Base-by-base conservation (phyloP, 2,797 vertebrate species). In the Erethizon dorsatum region DNA sequence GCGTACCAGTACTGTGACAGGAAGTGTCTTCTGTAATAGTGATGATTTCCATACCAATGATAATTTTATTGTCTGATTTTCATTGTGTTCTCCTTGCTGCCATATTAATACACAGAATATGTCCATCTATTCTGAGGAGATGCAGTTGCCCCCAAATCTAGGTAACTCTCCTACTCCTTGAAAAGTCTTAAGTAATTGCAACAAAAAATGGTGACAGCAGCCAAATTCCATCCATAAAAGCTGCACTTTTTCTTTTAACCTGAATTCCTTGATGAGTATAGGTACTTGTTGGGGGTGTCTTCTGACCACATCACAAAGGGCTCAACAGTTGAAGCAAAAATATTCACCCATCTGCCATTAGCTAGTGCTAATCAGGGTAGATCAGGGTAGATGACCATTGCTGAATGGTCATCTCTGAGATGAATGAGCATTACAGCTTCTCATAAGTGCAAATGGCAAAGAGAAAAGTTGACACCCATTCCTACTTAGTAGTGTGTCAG, bases 41-140 rank as follows among this genome's bases (percentile, higher is more conserved):
- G 54, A 61, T 92, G 63, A 88, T 78, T 92, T 86, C 41, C 75
- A 17, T 65, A 65, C 50, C 90, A 52, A 41, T 67, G 94, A 57
- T 87, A 47, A 92, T 97, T 84, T 91, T 89, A 89, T 83, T 94
- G 57, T 94, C 59, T 88, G 67, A 75, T 91, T 86, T 95, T 18
- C 71, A 79, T 47, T 93, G 91, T 61, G 9, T 92, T 96, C 54
- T 82, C 59, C 47, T 91, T 90, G 75, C 61, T 96, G 50, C 59
- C 28, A 20, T 92, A 59, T 82, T 79, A 54, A 83, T 91, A 59
- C 54, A 20, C 45, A 88, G 63, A 94, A 83, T 59, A 28, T 90
- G 71, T 84, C 88, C 54, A 65, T 83, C 41, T 57, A 2, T 80
- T 91, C 69, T 69, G n/a, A 24, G 37, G 50, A 69, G 88, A 15